These are phyloP conservation scores for Lethenteron reissneri DNA, from an alignment of 2,113 vertebrate genomes.

Conservation along the genomic window DNA sequence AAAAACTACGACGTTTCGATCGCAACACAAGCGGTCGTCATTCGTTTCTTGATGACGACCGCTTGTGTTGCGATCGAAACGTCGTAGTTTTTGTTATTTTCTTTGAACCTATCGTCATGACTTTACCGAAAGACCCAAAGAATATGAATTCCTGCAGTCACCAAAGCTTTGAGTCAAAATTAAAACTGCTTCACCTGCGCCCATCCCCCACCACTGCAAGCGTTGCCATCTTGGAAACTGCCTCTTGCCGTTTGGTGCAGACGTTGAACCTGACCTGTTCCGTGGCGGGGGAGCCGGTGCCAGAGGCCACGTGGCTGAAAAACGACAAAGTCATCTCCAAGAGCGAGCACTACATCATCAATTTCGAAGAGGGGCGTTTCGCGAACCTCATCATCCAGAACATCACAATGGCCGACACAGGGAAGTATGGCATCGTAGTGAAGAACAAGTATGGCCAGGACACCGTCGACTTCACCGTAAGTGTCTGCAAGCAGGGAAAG, in stretches of 20 bases:
- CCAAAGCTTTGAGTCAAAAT: too few species aligned
- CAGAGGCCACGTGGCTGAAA: conserved; percentile 68
- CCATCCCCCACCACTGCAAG: too few species aligned
- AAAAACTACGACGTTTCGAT: too few species aligned
- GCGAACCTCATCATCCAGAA: conserved; percentile 70
- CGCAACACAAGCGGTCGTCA: too few species aligned
- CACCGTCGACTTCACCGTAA: conserved; percentile 80
- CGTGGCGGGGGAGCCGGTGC: conserved; percentile 75
- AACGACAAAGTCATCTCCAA: conserved; percentile 43
- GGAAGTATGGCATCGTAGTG: conserved; percentile 73
- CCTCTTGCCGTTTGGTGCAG: conserved; percentile 19
- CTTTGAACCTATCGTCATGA: too few species aligned
- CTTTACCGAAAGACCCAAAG: too few species aligned
- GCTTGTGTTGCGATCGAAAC: too few species aligned
- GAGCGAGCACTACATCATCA: conserved; percentile 46
- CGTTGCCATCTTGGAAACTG: neutral
- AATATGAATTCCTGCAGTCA: too few species aligned
- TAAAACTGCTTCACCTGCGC: too few species aligned
- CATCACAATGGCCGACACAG: conserved; percentile 65
- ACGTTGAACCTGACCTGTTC: conserved; percentile 83
- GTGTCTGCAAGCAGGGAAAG: conserved; percentile 73
- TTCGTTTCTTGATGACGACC: too few species aligned
- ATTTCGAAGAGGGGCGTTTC: conserved; percentile 57
- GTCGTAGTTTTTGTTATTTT: too few species aligned
- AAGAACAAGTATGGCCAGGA: conserved; percentile 85